A percentile compares a stretch with the other conserved stretches of the same genome.
phyloP scores from a whole-genome alignment of 2,797 vertebrate genomes.

The Sebastes miniatus region DNA sequence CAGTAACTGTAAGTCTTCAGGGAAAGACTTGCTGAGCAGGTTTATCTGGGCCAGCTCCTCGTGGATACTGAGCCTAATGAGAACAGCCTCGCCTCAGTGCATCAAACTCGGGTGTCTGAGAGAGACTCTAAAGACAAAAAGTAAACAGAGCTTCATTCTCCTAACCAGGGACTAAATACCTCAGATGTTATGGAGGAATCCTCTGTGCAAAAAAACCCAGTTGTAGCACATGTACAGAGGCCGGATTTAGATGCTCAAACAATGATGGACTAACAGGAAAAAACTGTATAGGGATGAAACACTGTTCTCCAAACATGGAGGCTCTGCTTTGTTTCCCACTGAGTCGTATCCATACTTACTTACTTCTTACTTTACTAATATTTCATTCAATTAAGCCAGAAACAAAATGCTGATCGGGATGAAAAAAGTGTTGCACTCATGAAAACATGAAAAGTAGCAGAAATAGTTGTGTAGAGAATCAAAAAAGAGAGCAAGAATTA shows the following conservation, averaged over 20 bases:
- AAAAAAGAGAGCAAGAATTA: neutral
- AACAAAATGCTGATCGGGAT: neutral
- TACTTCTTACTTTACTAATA: neutral
- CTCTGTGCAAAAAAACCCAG: neutral
- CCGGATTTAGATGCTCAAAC: conserved; percentile 18
- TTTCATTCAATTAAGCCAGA: neutral
- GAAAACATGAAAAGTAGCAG: neutral
- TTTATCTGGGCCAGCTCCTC: conserved; percentile 77
- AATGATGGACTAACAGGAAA: neutral
- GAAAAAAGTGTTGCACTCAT: neutral
- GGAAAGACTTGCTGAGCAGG: conserved; percentile 67
- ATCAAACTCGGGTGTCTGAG: conserved; percentile 41
- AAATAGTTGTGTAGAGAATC: neutral
- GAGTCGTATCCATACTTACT: neutral
- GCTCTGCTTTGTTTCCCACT: neutral
- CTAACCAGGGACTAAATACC: conserved; percentile 28
- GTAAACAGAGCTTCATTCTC: conserved; percentile 41
- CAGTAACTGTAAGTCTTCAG: conserved; percentile 68
- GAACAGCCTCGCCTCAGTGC: conserved; percentile 51
- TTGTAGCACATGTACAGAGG: neutral
- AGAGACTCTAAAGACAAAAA: conserved; percentile 40
- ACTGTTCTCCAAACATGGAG: neutral
- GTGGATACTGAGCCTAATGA: conserved; percentile 68
- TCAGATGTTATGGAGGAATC: conserved; percentile 2
- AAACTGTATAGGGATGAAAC: neutral